Percentiles rank a stretch among this genome's conserved stretches.
Evolutionary conservation across 2,797 vertebrate genomes (phyloP).

Genomic region (Molothrus ater): DNA sequence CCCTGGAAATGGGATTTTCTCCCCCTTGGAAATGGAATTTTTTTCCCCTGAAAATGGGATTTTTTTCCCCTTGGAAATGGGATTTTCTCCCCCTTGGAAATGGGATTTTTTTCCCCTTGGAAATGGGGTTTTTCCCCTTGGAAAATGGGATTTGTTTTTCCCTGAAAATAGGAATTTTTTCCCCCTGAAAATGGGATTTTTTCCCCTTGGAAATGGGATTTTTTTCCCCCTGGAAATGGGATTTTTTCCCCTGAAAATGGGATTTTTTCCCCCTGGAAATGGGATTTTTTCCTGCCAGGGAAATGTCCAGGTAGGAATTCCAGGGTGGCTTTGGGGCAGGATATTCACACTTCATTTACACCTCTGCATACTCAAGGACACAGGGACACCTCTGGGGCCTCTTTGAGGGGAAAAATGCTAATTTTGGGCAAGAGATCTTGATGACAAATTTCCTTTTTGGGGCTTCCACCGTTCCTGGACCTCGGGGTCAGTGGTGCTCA

Average conservation of each 20-base stretch:
- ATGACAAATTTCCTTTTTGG: neutral
- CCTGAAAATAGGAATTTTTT: neutral
- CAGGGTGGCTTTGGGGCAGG: neutral
- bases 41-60: no score
- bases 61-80: no score
- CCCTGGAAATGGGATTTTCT: neutral
- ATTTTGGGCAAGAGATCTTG: neutral
- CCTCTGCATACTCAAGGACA: neutral
- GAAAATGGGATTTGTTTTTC: neutral
- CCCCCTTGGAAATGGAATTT: no score
- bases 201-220: no score
- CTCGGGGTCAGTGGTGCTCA: rapidly evolving
- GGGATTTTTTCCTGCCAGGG: neutral
- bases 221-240: no score
- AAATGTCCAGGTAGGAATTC: neutral
- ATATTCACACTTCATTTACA: neutral
- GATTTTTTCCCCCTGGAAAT: neutral
- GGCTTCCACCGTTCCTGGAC: rapidly evolving
- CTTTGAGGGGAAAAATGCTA: neutral
- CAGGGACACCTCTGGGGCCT: neutral
- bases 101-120: no score
- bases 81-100: no score
- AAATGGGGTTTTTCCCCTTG: no score
- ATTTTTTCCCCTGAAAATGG: neutral
- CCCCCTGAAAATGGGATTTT: no score